phyloP scores from a whole-genome alignment of 2,113 vertebrate genomes.

The Barnardius zonarius region DNA sequence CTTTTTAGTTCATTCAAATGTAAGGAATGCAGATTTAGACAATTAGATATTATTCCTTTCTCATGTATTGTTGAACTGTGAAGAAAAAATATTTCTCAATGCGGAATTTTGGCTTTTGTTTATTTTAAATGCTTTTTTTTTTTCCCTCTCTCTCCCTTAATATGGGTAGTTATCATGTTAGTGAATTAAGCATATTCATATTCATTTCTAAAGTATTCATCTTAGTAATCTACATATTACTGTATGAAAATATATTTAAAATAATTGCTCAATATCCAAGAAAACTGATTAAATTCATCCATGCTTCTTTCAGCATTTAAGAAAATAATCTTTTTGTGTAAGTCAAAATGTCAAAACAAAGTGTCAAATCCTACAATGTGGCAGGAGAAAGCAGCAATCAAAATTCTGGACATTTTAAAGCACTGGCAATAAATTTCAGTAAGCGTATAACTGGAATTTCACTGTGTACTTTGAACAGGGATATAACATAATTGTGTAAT shows the following conservation, averaged over 20 bases:
- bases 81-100: background rate
- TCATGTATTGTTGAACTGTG: background rate
- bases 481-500: fast-evolving
- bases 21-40: background rate
- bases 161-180: background rate
- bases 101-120: background rate
- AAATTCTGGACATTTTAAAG: background rate
- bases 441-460: background rate
- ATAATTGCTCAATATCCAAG: background rate
- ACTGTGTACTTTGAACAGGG: background rate
- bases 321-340: background rate
- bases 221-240: background rate
- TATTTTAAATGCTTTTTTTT: background rate
- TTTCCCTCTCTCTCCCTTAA: background rate
- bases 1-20: background rate
- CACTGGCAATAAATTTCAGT: background rate
- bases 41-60: background rate
- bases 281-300: background rate
- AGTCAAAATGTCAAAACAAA: background rate
- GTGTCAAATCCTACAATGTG: background rate
- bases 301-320: background rate
- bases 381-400: background rate
- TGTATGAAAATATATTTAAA: background rate
- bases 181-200: background rate
- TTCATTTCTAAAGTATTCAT: background rate